phyloP scores from a whole-genome alignment of 2,113 vertebrate species.

The Podilymbus podiceps region DNA sequence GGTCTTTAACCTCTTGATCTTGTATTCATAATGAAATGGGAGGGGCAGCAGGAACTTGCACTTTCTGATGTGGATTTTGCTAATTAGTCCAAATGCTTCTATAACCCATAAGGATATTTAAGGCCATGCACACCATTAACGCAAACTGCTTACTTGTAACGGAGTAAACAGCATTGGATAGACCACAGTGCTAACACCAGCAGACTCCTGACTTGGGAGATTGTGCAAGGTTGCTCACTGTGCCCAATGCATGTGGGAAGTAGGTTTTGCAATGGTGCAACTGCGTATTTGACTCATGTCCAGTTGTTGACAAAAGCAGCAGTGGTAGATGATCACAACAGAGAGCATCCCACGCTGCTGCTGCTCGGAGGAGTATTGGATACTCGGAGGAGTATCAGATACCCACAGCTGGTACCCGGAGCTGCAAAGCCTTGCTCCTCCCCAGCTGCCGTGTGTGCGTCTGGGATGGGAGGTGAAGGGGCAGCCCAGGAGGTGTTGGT shows the following conservation, averaged over 20 bases:
- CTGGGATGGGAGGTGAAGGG: neutral
- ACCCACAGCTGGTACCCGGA: rapidly evolving
- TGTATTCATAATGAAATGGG: neutral
- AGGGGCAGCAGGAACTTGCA: neutral
- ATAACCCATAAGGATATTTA: neutral
- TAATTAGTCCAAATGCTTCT: conserved; percentile 5
- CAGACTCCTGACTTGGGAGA: neutral
- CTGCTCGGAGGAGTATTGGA: neutral
- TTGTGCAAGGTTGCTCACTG: neutral
- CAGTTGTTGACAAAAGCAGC: neutral
- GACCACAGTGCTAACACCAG: neutral
- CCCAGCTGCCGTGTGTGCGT: neutral
- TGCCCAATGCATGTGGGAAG: neutral
- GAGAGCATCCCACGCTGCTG: neutral
- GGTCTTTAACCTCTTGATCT: conserved; percentile 17
- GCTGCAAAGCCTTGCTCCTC: neutral
- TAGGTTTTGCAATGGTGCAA: neutral
- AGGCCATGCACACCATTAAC: neutral
- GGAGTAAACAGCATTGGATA: neutral
- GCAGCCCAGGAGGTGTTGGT: neutral
- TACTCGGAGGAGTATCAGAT: too few species aligned
- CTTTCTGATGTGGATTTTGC: conserved; percentile 30
- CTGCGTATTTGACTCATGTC: neutral
- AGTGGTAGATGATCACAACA: neutral
- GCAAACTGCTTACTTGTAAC: neutral